Evolutionary conservation across 2,888 invertebrate genomes (phyloP).

Genomic region (Muschampia plurimacula): DNA sequence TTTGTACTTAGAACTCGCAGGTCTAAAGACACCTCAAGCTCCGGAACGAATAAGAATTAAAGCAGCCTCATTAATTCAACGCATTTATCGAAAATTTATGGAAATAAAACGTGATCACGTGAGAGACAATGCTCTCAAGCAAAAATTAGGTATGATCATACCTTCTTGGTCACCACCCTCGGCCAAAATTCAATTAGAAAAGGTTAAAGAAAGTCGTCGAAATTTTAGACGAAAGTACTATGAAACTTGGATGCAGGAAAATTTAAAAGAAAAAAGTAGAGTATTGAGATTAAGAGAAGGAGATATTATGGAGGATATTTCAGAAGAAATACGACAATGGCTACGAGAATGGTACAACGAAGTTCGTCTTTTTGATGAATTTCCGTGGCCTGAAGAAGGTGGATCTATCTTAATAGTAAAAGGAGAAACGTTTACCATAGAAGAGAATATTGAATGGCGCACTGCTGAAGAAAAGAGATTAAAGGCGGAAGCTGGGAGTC

Average conservation of each 20-base stretch:
- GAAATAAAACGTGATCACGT: conserved; percentile 67
- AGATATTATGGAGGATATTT: conserved; percentile 90
- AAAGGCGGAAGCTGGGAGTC: conserved; percentile 58
- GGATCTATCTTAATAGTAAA: conserved; percentile 87
- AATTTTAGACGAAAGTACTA: conserved; percentile 74
- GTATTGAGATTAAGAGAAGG: conserved; percentile 81
- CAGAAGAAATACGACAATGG: conserved; percentile 91
- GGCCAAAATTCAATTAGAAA: conserved; percentile 74
- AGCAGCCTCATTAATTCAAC: conserved; percentile 65
- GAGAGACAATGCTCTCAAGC: conserved; percentile 71
- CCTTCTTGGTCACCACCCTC: conserved; percentile 77
- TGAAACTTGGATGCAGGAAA: conserved; percentile 72
- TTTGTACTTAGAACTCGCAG: conserved; percentile 71
- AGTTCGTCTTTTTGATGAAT: conserved; percentile 88
- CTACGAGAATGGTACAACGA: conserved; percentile 87
- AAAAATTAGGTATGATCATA: conserved; percentile 85
- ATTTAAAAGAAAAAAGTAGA: conserved; percentile 79
- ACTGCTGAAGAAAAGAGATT: conserved; percentile 65
- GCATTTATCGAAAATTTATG: conserved; percentile 73
- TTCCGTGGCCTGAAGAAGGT: conserved; percentile 90
- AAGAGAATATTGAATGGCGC: conserved; percentile 83
- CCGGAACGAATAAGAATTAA: conserved; percentile 54
- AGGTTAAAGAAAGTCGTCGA: conserved; percentile 75
- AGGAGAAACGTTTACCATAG: conserved; percentile 86
- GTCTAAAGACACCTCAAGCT: conserved; percentile 65